Evolutionary conservation across 2,797 vertebrate genomes (phyloP).

Genomic region (Megaceryle alcyon): DNA sequence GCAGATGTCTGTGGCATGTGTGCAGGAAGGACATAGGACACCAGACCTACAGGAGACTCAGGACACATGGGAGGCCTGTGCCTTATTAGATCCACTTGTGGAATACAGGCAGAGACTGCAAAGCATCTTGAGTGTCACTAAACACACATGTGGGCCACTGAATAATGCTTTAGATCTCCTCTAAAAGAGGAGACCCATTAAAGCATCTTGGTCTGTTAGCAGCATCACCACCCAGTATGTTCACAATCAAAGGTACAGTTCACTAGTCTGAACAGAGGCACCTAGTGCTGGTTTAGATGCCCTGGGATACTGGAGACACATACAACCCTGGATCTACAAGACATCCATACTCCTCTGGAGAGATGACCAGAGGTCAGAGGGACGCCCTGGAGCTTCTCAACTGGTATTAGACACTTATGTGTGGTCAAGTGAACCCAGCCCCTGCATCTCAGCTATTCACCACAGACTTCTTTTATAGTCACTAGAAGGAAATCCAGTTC

Average conservation of each 20-base stretch:
- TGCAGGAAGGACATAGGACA: background rate
- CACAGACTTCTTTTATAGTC: background rate
- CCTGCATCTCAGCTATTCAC: background rate
- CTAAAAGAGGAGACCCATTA: background rate
- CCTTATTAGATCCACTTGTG: background rate
- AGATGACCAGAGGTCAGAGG: background rate
- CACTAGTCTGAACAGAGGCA: background rate
- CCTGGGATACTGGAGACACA: background rate
- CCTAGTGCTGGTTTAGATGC: background rate
- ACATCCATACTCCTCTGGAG: background rate
- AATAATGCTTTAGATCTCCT: background rate
- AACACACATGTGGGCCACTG: background rate
- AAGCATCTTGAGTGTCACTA: background rate
- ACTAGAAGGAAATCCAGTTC: background rate
- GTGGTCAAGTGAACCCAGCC: background rate
- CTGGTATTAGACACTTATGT: background rate
- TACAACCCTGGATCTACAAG: background rate
- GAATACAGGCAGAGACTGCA: background rate
- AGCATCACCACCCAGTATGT: background rate
- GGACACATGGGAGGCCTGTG: background rate
- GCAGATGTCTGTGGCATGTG: background rate
- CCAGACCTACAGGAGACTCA: background rate
- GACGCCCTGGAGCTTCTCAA: background rate
- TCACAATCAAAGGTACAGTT: background rate
- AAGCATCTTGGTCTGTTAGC: background rate